Evolutionary conservation across 2,888 invertebrate genomes (phyloP).

Genomic region (Pristionchus mayeri): DNA sequence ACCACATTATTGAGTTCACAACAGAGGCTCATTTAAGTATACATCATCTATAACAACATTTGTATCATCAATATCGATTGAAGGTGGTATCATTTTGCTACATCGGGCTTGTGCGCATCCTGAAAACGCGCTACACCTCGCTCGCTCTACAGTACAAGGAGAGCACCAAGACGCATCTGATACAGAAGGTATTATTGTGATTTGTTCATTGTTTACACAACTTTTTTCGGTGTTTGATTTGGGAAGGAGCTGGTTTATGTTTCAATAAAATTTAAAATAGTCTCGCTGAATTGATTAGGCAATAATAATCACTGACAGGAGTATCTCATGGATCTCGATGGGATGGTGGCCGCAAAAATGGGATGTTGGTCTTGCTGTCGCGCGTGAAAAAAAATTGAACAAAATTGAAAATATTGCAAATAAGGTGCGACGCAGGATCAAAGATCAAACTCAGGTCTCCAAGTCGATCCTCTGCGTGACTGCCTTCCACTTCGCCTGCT

Average conservation of each 20-base stretch:
- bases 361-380: too few relatives aligned
- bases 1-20: too few relatives aligned
- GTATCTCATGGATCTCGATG: too few relatives aligned
- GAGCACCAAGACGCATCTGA: conserved; percentile 55
- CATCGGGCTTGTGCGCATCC: conserved; percentile 52
- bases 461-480: conserved; percentile 57
- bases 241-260: too few relatives aligned
- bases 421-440: not conserved
- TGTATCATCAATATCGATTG: not conserved
- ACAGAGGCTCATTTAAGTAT: too few relatives aligned
- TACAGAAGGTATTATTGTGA: conserved; percentile 58
- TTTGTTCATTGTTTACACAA: not conserved
- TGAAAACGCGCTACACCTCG: conserved; percentile 52
- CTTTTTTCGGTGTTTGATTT: too few relatives aligned
- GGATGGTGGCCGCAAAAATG: too few relatives aligned
- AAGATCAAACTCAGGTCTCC: conserved; percentile 50
- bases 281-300: too few relatives aligned
- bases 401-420: not conserved
- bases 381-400: not conserved
- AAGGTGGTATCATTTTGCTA: conserved; percentile 55
- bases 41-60: too few relatives aligned
- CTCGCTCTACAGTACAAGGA: conserved; percentile 46
- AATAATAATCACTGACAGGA: not conserved
- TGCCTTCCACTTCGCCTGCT: conserved; percentile 56
- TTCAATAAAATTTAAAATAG: too few relatives aligned